Percentiles rank a stretch among this genome's conserved stretches.
phyloP scores from a whole-genome alignment of 1,140 invertebrate species.

The Tetranychus urticae region DNA sequence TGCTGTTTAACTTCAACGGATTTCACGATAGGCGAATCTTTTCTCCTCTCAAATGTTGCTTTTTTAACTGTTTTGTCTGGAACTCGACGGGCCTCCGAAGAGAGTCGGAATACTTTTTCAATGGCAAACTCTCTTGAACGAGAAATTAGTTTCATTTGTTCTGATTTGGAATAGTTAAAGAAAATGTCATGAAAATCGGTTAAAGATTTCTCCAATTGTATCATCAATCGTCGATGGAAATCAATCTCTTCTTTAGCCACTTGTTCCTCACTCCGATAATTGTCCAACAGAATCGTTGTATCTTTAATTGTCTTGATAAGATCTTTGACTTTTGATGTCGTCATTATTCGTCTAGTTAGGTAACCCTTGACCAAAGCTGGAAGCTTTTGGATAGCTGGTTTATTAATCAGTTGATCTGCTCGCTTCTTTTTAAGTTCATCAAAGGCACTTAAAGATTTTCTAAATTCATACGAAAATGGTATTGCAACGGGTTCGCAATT shows the following conservation, averaged over 20 bases:
- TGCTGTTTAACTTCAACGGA: too few relatives aligned
- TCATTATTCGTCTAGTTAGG: conserved; percentile 46
- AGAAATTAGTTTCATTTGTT: conserved; percentile 5
- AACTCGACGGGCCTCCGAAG: too few relatives aligned
- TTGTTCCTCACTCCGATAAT: neutral
- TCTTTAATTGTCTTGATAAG: conserved; percentile 27
- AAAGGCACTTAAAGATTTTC: too few relatives aligned
- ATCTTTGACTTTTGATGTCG: conserved; percentile 47
- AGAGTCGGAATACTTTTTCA: too few relatives aligned
- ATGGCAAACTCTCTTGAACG: neutral
- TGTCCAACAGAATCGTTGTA: neutral
- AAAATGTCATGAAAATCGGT: conserved; percentile 4
- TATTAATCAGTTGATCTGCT: neutral
- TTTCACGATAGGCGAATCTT: too few relatives aligned
- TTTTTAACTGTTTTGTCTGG: too few relatives aligned
- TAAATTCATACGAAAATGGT: too few relatives aligned
- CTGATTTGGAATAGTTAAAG: neutral
- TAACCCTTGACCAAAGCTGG: conserved; percentile 46
- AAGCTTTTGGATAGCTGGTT: neutral
- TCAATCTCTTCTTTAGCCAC: conserved; percentile 1
- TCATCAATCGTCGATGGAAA: conserved; percentile 2
- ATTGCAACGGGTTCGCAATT: neutral
- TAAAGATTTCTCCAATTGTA: conserved; percentile 6
- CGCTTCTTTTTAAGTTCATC: too few relatives aligned
- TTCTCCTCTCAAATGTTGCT: too few relatives aligned